Evolutionary conservation across 2,797 vertebrate species (phyloP).

Genomic region (Ceryle rudis): DNA sequence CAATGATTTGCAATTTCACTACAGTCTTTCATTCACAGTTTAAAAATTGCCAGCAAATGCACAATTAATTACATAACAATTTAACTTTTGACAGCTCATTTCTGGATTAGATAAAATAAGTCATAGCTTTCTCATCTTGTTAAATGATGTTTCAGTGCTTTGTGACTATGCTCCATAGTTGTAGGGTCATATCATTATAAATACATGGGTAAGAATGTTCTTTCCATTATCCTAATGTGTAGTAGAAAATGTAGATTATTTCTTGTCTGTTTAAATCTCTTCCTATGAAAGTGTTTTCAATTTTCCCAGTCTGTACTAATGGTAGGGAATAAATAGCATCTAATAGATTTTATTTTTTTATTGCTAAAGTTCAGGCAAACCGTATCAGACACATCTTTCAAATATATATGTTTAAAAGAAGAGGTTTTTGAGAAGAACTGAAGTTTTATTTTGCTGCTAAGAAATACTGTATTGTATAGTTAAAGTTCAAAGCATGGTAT

Average conservation of each 20-base stretch:
- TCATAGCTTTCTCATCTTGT: constrained; percentile 10
- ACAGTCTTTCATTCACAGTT: constrained; percentile 27
- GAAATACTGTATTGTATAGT: neutral
- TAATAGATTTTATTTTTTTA: neutral
- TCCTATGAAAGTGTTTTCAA: neutral
- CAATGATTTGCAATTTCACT: constrained; percentile 12
- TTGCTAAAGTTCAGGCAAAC: neutral
- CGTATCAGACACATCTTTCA: neutral
- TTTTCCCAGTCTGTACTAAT: neutral
- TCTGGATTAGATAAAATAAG: constrained; percentile 32
- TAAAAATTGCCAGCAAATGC: constrained; percentile 25
- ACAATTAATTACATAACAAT: constrained; percentile 34
- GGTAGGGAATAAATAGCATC: neutral
- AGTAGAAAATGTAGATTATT: neutral
- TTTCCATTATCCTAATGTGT: neutral
- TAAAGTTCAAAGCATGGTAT: neutral
- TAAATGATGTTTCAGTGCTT: neutral
- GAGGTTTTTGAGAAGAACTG: neutral
- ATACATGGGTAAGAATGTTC: neutral
- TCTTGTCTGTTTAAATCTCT: neutral
- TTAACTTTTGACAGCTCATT: constrained; percentile 29
- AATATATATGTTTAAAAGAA: neutral
- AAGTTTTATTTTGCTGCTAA: neutral
- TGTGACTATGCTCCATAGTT: neutral
- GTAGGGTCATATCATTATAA: constrained; percentile 26